phyloP scores from a whole-genome alignment of 2,888 invertebrate species.

The Lasioglossum malachurum region DNA sequence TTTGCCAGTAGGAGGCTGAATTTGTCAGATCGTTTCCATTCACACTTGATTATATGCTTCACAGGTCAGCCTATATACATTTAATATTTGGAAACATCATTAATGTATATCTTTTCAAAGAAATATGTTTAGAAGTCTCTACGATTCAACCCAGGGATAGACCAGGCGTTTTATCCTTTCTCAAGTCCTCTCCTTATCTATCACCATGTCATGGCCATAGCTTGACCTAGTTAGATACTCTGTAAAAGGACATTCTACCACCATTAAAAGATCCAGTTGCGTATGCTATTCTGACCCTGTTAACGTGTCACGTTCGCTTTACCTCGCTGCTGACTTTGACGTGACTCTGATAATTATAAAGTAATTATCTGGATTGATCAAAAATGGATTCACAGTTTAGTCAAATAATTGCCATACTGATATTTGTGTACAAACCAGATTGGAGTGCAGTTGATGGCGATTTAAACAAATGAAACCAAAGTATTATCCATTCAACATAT shows the following conservation, averaged over 20 bases:
- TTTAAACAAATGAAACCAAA: background rate
- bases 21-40: background rate
- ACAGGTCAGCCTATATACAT: background rate
- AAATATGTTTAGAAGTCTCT: background rate
- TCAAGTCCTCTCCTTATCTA: background rate
- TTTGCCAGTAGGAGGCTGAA: background rate
- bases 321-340: background rate
- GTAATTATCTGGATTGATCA: background rate
- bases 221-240: background rate
- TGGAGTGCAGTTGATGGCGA: background rate
- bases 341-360: background rate
- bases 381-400: background rate
- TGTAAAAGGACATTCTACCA: conserved; percentile 1
- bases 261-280: background rate
- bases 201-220: background rate
- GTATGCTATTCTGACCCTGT: background rate
- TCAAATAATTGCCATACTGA: background rate
- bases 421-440: background rate
- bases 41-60: background rate
- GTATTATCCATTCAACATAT: background rate
- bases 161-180: background rate
- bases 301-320: background rate
- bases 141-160: background rate
- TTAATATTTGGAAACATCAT: background rate
- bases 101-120: background rate